Base-by-base conservation (phyloP, 2,888 invertebrate species). In the Allygus modestus region DNA sequence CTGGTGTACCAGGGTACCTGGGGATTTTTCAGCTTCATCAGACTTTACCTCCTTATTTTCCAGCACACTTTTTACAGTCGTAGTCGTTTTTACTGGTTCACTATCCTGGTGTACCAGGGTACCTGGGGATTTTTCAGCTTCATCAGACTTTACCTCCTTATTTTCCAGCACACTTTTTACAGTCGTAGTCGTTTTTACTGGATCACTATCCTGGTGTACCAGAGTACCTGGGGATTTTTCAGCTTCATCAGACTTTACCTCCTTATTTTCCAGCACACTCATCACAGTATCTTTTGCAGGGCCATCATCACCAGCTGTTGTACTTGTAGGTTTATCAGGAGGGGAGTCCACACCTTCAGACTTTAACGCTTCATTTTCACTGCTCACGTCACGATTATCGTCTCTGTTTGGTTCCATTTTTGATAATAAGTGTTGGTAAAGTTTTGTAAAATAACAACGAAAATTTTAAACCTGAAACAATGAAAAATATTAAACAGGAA, bases 401-500 rank as follows among this genome's bases (percentile, higher is more conserved):
- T 65, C 65, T 28, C 65, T 65, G 65, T 65, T 65, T 15, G 28
- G 65, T 31, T 26, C 65, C 65, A 65, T 65, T 17, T 54, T 54
- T 15, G 17, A 15, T 17, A 15, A 46, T 46, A 7, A 37, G n/a
- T 46, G 12, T 46, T 12, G 37, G 7, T 46, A 17, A 54, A 23
- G 5, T 54, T 51, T 15, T 5, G 4, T 54, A 54, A 54, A 54
- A 23, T n/a, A 54, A 54, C 11, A 23, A 4, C 1, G 20, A 54
- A 23, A 54, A 23, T 54, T 54, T 54, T 23, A 11, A 23, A 20
- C 54, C 20, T 54, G 54, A 54, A 54, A n/a, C n/a, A n/a, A n/a
- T n/a, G n/a, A n/a, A n/a, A n/a, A 4, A 37, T 9, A 15, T 20
- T 23, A 54, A 23, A 1, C 54, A 7, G 15, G 20, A 54, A 23